These are phyloP conservation scores for Parnassius glacialis DNA, from an alignment of 2,888 invertebrate species.

Conservation along the genomic window DNA sequence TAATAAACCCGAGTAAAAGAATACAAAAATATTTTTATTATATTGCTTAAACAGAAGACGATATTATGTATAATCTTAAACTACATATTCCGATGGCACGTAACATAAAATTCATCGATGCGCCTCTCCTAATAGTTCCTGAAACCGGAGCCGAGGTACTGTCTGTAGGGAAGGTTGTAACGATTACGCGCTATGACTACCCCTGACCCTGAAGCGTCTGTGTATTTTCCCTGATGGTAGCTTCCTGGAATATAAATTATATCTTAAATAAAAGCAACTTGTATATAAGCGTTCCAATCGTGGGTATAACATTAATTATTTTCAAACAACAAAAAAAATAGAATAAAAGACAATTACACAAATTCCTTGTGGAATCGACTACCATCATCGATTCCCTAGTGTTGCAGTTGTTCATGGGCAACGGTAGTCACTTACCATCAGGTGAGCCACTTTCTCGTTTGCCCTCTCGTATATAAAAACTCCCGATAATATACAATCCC, in stretches of 20 bases:
- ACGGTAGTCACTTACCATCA: no score
- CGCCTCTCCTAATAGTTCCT: slow-evolving; percentile 13
- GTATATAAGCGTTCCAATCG: no score
- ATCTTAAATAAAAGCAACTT: no score
- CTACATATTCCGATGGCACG: slow-evolving; percentile 25
- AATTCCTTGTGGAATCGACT: no score
- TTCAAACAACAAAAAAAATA: no score
- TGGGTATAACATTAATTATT: no score
- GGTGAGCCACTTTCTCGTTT: no score
- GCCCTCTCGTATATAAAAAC: no score
- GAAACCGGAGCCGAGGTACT: slow-evolving; percentile 39
- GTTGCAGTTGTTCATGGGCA: no score
- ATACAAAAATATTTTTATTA: slow-evolving; percentile 35
- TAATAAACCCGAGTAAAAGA: slow-evolving; percentile 15
- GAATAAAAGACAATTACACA: no score
- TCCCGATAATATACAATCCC: no score
- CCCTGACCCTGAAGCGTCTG: slow-evolving; percentile 41
- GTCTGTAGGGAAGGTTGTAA: slow-evolving; percentile 43
- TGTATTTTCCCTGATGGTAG: slow-evolving; percentile 62
- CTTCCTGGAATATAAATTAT: slow-evolving; percentile 52
- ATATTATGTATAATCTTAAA: slow-evolving; percentile 42
- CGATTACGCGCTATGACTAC: slow-evolving; percentile 50
- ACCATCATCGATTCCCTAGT: no score
- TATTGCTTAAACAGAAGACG: slow-evolving; percentile 36
- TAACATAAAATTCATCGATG: slow-evolving; percentile 10